Conservation (phyloP, 2,888 invertebrate genomes). For the Nycteola revayana region DNA sequence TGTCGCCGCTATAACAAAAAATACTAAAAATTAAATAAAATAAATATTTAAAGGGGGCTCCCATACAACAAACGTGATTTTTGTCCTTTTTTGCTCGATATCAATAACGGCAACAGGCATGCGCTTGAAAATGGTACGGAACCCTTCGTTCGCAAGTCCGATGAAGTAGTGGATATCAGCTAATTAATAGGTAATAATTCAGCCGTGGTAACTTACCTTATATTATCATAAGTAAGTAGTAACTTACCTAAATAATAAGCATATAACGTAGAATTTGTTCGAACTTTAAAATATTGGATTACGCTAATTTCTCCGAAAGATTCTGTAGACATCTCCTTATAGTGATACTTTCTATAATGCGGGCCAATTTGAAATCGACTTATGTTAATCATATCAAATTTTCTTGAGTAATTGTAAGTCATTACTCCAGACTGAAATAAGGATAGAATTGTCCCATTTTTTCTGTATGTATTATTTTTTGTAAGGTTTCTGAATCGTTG, state of each 20-base stretch:
- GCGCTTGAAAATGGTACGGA: too few species aligned
- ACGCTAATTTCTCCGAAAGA: constrained; percentile 39
- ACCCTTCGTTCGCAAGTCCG: too few species aligned
- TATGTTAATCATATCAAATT: constrained; percentile 54
- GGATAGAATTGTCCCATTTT: constrained; percentile 36
- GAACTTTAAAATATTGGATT: constrained; percentile 69
- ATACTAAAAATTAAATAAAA: too few species aligned
- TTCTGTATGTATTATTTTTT: constrained; percentile 45
- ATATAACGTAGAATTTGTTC: constrained; percentile 65
- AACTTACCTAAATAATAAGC: constrained; percentile 59
- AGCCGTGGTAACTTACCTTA: too few species aligned
- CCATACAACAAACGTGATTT: too few species aligned
- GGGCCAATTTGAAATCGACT: constrained; percentile 44
- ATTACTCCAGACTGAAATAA: constrained; percentile 50
- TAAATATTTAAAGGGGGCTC: too few species aligned
- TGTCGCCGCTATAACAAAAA: too few species aligned
- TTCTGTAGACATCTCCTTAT: constrained; percentile 15
- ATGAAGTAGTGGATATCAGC: too few species aligned
- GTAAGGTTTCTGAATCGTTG: constrained; percentile 54
- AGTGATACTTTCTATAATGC: constrained; percentile 31
- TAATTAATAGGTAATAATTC: too few species aligned
- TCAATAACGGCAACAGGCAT: too few species aligned
- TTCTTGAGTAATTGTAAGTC: constrained; percentile 52
- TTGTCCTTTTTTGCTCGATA: too few species aligned
- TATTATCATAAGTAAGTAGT: too few species aligned